These are phyloP conservation scores for Cynaeus angustus DNA, from an alignment of 2,888 invertebrate species.

Conservation along the genomic window DNA sequence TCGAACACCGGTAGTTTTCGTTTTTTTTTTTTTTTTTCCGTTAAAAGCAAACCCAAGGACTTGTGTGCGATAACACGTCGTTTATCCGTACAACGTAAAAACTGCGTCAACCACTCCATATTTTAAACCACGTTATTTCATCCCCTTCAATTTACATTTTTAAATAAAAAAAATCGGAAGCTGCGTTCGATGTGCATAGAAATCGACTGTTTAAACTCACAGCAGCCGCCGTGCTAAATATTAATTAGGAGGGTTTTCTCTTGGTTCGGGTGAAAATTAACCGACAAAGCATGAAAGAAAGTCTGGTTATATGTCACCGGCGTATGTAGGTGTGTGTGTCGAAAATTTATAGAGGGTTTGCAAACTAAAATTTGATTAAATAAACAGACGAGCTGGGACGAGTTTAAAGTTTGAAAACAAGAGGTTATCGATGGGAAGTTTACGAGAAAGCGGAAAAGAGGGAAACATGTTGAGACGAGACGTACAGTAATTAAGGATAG, in stretches of 20 bases:
- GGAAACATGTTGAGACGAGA: background rate
- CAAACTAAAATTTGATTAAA: slow-evolving; percentile 26
- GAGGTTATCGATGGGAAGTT: slow-evolving; percentile 31
- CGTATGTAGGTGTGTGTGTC: background rate
- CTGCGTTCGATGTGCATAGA: slow-evolving; percentile 32
- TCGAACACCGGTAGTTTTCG: slow-evolving; percentile 30
- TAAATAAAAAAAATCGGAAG: slow-evolving; percentile 22
- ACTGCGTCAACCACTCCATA: background rate
- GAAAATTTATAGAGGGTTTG: background rate
- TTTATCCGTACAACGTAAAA: background rate
- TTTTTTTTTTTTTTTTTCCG: too few species aligned
- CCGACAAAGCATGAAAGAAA: background rate
- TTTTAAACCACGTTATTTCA: background rate
- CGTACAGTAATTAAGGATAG: too few species aligned
- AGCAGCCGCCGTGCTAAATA: slow-evolving; percentile 16
- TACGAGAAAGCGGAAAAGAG: slow-evolving; percentile 7
- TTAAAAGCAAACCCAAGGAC: slow-evolving; percentile 3
- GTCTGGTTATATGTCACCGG: background rate
- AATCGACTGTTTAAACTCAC: slow-evolving; percentile 29
- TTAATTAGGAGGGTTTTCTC: slow-evolving; percentile 35
- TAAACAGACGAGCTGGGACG: slow-evolving; percentile 16
- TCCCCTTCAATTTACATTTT: slow-evolving; percentile 38
- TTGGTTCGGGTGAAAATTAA: slow-evolving; percentile 14
- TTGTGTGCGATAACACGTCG: background rate
- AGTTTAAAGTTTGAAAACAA: slow-evolving; percentile 13